Percentiles rank a stretch among this genome's conserved stretches.
Evolutionary conservation across 2,797 vertebrate genomes (phyloP).

Genomic region (Prionace glauca): DNA sequence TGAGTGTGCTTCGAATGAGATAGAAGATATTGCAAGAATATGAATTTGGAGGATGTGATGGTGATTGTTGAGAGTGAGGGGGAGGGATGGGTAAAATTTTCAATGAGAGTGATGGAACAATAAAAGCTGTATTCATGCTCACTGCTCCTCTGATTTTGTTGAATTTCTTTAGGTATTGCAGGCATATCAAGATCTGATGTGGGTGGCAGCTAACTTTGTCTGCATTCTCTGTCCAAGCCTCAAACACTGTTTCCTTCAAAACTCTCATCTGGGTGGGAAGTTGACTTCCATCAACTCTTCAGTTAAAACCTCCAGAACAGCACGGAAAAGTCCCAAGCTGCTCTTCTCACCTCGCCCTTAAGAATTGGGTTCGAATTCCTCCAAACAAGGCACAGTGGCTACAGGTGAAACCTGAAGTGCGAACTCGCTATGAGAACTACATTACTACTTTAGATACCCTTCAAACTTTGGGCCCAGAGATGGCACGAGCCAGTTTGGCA

Average conservation of each 20-base stretch:
- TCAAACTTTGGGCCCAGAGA: not conserved
- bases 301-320: not conserved
- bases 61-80: not conserved
- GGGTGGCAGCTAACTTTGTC: not conserved
- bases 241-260: not conserved
- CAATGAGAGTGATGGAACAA: not conserved
- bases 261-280: not conserved
- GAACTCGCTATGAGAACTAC: not conserved
- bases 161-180: not conserved
- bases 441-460: not conserved
- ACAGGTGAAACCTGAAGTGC: not conserved
- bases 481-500: not conserved
- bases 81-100: not conserved
- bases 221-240: not conserved
- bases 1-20: not conserved
- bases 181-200: not conserved
- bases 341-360: not conserved
- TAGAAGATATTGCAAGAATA: not conserved
- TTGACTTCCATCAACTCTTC: not conserved
- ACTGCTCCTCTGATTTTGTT: no score
- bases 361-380: not conserved
- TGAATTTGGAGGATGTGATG: not conserved
- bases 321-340: not conserved
- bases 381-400: not conserved
- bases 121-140: not conserved